A percentile compares a stretch with the other conserved stretches of the same genome.
Conservation (phyloP, 2,113 vertebrate genomes). For the Cyrtonyx montezumae region DNA sequence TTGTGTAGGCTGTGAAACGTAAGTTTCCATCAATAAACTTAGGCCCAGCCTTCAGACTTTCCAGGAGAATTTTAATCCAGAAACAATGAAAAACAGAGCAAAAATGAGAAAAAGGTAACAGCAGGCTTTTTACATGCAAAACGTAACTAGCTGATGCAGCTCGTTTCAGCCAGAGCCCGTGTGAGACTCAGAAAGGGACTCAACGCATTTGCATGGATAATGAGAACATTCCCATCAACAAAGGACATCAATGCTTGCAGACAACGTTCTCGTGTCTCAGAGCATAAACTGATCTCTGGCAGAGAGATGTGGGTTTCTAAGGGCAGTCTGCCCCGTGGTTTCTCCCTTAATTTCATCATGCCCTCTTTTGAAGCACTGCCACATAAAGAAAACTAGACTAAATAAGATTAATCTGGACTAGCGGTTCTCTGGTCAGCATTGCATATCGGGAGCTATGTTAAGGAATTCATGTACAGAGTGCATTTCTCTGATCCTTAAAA, state of each 20-base stretch:
- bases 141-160: constrained; percentile 3
- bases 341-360: constrained; percentile 15
- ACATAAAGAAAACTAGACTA: background rate
- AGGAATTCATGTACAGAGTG: background rate
- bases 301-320: background rate
- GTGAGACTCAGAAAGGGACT: background rate
- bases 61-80: background rate
- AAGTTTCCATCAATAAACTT: background rate
- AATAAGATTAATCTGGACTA: background rate
- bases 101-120: background rate
- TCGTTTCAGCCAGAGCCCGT: background rate
- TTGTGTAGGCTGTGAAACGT: rapidly evolving
- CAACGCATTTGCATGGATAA: background rate
- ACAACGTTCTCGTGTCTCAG: background rate
- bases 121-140: background rate
- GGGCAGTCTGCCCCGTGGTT: background rate
- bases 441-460: background rate
- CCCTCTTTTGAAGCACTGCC: constrained; percentile 1
- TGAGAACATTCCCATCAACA: background rate
- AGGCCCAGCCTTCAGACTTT: background rate
- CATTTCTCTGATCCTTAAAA: constrained; percentile 6
- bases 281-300: background rate
- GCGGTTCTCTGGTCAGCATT: background rate
- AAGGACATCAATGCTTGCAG: background rate
- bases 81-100: background rate